Evolutionary conservation across 2,113 vertebrate species (phyloP), one percentile per base, ranked within the genome.

Genomic region (Labrus mixtus): DNA sequence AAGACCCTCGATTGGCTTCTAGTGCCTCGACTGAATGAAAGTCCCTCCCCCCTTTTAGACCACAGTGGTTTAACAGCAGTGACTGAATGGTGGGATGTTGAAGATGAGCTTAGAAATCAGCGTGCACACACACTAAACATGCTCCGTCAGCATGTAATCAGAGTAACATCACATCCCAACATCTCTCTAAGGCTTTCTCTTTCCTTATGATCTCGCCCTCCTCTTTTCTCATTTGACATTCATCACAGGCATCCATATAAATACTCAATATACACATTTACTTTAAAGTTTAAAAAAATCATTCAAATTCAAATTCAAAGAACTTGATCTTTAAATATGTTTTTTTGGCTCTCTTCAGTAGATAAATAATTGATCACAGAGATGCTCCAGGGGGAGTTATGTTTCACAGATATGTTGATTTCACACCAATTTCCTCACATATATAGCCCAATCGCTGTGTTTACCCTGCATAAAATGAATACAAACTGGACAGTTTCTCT

Each of bases 331-430:
- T 90, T 89, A 85, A 86, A 90, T 87, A 85, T 80, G 87, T 73
- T 87, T 90, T 80, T 85, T 86, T 85, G 84, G 81, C 78, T 78
- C 74, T 88, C 87, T 68, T 85, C 80, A 43, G 19, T 55, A 85
- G 65, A 90, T 92, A 82, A 84, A 92, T 93, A 90, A 90, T 90
- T 90, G 78, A 92, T 91, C 86, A 91, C 59, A 88, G 70, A 77
- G 55, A 62, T 10, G 70, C 83, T 80, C 59, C 75, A 22, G 67
- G 86, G 79, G 76, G 67, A 72, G 81, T 77, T 10, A 23, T 78
- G 76, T 89, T 51, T 87, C 60, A 4, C 11, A 75, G 85, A 89
- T 88, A 69, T 90, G 80, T 90, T 87, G 90, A 88, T 92, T 92
- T 89, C 88, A 90, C 81, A 87, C 83, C 59, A 71, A 81, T 89